Base-by-base conservation (phyloP, 92 coral and sea anemone species). In the Scolanthus callimorphus region DNA sequence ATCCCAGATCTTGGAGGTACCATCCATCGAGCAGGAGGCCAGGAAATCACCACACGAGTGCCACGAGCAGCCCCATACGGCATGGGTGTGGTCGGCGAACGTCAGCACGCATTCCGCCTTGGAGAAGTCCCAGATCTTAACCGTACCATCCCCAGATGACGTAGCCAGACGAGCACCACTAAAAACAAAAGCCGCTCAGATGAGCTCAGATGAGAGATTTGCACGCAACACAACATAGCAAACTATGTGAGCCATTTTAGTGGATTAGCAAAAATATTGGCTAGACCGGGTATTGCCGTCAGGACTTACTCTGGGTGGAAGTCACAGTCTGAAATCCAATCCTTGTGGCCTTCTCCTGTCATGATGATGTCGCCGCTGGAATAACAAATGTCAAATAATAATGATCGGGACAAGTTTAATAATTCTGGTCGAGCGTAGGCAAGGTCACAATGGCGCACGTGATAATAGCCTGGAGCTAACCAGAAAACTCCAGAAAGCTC, bases 271-370 rank as follows among this genome's bases (percentile, higher is more conserved):
- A 45, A 19, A 41, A 20, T 17, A 22, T 20, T 20, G n/a, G n/a
- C n/a, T n/a, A n/a, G n/a, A n/a, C n/a, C n/a, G n/a, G n/a, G n/a
- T n/a, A n/a, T n/a, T n/a, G n/a, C n/a, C n/a, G n/a, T n/a, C n/a
- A n/a, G 2, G 8, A 17, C 77, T 39, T 80, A 91, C 97, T 96
- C 96, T 9, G 97, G 96, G 37, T 91, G 97, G 45, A 91, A 91
- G 47, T 91, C 97, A 30, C 97, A 88, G 71, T 91, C 96, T 13
- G 97, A 89, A 21, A 91, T 63, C 97, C 97, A 91, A 59, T 91
- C 96, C 71, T 88, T 88, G 52, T 91, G 97, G 44, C 97, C 97
- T 77, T 91, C 97, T 0, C 97, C 97, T 23, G 96, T 88, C 97
- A 91, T 91, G n/a, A 91, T 88, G 47, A 90, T 77, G 26, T 91